Conservation (phyloP, 2,888 invertebrate genomes). For the Dysmachus trigonus region DNA sequence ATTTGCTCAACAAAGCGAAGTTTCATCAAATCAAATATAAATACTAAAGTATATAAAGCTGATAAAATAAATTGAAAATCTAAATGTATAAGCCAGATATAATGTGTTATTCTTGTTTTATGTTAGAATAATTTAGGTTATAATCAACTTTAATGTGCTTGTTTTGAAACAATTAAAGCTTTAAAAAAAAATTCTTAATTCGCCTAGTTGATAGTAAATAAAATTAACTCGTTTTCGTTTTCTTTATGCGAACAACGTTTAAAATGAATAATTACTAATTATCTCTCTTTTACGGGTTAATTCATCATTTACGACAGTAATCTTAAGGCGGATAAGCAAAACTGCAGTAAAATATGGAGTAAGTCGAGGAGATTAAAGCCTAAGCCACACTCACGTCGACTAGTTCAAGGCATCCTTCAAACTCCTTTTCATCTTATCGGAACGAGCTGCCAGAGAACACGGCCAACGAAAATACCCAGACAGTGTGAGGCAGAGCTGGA, state of each 20-base stretch:
- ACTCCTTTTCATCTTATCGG: background rate
- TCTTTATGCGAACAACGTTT: background rate
- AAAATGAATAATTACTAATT: background rate
- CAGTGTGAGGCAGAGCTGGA: background rate
- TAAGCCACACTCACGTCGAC: background rate
- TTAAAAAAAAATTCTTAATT: too few species aligned
- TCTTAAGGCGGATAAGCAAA: background rate
- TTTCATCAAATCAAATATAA: too few species aligned
- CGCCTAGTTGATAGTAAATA: background rate
- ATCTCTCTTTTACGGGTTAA: background rate
- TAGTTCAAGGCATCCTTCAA: background rate
- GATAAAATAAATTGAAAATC: too few species aligned
- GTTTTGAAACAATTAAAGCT: too few species aligned
- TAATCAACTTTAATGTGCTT: too few species aligned
- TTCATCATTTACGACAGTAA: background rate
- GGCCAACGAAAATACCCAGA: constrained; percentile 4
- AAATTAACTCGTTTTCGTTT: background rate
- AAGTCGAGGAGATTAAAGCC: background rate
- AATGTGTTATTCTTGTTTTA: too few species aligned
- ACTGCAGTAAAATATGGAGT: background rate
- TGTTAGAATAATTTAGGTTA: too few species aligned
- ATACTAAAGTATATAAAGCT: too few species aligned
- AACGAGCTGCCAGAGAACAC: background rate
- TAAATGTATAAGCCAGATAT: too few species aligned
- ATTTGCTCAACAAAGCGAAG: background rate